Conservation (phyloP, 2,888 invertebrate genomes). For the Pimpla rufipes region DNA sequence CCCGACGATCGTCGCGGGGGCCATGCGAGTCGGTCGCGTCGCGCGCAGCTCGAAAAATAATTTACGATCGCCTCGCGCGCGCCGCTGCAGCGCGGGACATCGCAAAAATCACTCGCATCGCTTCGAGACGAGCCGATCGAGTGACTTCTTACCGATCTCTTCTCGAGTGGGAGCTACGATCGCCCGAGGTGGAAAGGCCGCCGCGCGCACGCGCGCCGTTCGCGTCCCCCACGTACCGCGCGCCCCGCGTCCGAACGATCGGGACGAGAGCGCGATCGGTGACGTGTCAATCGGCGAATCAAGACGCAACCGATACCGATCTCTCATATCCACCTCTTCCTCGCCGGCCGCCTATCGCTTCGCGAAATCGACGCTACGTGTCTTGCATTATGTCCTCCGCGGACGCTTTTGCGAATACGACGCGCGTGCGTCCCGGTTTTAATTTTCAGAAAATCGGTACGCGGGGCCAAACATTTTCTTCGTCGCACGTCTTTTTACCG, state of each 20-base stretch:
- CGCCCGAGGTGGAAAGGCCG: background rate
- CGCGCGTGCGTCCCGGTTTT: no score
- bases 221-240: background rate
- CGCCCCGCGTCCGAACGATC: background rate
- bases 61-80: slow-evolving; percentile 68
- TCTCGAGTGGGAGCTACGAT: background rate
- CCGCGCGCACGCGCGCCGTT: slow-evolving; percentile 6
- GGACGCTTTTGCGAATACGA: no score
- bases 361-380: slow-evolving; percentile 60
- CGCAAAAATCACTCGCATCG: slow-evolving; percentile 40
- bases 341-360: background rate
- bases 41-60: slow-evolving; percentile 69
- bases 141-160: slow-evolving; percentile 38
- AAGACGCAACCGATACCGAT: slow-evolving; percentile 6
- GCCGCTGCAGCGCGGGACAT: slow-evolving; percentile 28
- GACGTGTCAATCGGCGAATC: slow-evolving; percentile 68
- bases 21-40: slow-evolving; percentile 29
- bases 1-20: background rate
- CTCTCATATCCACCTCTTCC: background rate
- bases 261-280: slow-evolving; percentile 15
- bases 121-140: slow-evolving; percentile 37
- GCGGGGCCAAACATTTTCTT: no score
- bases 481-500: no score
- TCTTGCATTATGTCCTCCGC: background rate
- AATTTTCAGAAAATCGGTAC: no score